These are phyloP conservation scores for Drosophila sturtevanti DNA, from an alignment of 1,140 invertebrate species.

Conservation along the genomic window DNA sequence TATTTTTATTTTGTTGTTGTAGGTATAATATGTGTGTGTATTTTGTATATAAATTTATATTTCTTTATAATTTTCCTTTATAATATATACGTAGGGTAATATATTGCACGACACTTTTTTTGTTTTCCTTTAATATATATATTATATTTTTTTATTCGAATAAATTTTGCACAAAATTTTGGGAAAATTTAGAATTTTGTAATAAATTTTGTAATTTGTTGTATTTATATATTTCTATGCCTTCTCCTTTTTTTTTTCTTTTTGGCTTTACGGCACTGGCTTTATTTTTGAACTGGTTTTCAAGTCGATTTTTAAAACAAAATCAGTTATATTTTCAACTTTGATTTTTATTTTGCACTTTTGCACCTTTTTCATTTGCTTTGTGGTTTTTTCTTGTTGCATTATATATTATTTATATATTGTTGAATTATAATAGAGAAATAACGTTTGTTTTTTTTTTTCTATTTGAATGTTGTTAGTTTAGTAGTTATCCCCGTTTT, in stretches of 20 bases:
- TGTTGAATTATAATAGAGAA: slow-evolving; percentile 39
- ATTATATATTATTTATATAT: neutral
- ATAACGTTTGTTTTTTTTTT: slow-evolving; percentile 48
- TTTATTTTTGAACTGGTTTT: slow-evolving; percentile 41
- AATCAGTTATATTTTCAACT: slow-evolving; percentile 59
- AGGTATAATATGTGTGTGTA: too few species aligned
- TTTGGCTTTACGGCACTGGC: slow-evolving; percentile 3
- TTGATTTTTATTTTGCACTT: slow-evolving; percentile 27
- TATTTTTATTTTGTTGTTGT: neutral
- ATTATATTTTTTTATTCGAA: slow-evolving; percentile 58
- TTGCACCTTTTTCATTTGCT: slow-evolving; percentile 41
- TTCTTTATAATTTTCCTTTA: slow-evolving; percentile 32
- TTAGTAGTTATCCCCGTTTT: slow-evolving; percentile 5
- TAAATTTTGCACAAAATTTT: slow-evolving; percentile 24
- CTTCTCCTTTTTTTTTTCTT: neutral
- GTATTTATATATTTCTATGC: neutral
- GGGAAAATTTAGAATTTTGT: slow-evolving; percentile 7
- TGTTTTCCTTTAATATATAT: slow-evolving; percentile 13
- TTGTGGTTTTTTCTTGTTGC: neutral
- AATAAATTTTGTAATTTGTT: neutral
- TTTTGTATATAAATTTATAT: slow-evolving; percentile 39
- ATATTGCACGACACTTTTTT: slow-evolving; percentile 50
- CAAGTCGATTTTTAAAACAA: slow-evolving; percentile 77
- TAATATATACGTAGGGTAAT: slow-evolving; percentile 24
- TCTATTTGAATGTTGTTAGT: slow-evolving; percentile 1